Evolutionary conservation across 2,113 vertebrate genomes (phyloP).

Genomic region (Sorex araneus): DNA sequence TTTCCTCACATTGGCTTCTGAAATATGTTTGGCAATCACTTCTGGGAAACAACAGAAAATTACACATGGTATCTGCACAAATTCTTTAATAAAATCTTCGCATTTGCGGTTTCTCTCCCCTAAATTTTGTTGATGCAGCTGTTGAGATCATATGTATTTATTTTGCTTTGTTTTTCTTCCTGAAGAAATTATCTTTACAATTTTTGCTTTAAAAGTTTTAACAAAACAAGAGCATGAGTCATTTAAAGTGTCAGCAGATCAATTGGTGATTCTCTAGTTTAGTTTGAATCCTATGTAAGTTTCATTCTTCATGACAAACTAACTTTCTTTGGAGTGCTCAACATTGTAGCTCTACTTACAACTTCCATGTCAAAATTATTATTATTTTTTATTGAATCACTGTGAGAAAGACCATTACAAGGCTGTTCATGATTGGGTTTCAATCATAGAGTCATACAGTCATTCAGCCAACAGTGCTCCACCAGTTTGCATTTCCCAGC

Average conservation of each 20-base stretch:
- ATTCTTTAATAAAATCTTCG: constrained; percentile 65
- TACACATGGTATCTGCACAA: constrained; percentile 12
- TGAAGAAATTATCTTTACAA: constrained; percentile 31
- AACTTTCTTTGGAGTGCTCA: neutral
- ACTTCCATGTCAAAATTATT: too few species aligned
- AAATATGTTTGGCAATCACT: neutral
- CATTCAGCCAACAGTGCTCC: too few species aligned
- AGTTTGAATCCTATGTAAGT: constrained; percentile 12
- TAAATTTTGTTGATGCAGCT: neutral
- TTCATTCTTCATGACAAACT: neutral
- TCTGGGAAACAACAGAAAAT: neutral
- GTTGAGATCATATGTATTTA: constrained; percentile 21
- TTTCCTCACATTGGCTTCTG: neutral
- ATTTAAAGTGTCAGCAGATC: constrained; percentile 7
- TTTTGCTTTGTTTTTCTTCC: constrained; percentile 41
- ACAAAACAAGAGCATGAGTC: too few species aligned
- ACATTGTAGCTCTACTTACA: neutral
- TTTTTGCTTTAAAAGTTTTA: constrained; percentile 17
- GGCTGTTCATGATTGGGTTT: too few species aligned
- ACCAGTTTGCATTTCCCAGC: too few species aligned
- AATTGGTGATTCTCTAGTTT: constrained; percentile 26
- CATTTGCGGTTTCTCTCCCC: constrained; percentile 31
- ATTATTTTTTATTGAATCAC: too few species aligned
- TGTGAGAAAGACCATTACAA: too few species aligned
- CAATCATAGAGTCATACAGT: too few species aligned